Evolutionary conservation across 2,113 vertebrate species (phyloP).

Genomic region (Oceanites oceanicus): DNA sequence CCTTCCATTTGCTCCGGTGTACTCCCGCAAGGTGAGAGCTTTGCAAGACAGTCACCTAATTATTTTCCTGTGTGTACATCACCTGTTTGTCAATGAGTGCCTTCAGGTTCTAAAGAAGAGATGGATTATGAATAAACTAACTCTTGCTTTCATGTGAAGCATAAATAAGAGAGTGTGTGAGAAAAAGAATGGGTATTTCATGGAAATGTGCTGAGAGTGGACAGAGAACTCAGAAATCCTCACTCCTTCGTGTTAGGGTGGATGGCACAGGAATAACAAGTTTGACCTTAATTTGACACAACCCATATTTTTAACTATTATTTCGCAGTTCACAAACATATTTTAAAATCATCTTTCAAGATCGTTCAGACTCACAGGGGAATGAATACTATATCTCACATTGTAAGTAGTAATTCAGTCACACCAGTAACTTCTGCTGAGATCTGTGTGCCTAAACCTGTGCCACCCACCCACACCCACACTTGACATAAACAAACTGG

Average conservation of each 20-base stretch:
- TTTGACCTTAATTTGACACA: not conserved
- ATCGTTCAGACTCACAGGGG: not conserved
- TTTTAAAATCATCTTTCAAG: not conserved
- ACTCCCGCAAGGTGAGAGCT: not conserved
- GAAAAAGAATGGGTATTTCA: not conserved
- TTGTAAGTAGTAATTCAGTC: not conserved
- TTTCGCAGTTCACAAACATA: not conserved
- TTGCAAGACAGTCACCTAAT: not conserved
- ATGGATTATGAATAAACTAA: not conserved
- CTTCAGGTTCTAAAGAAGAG: not conserved
- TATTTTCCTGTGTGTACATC: not conserved
- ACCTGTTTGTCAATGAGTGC: not conserved
- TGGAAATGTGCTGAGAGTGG: not conserved
- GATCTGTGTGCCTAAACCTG: not conserved
- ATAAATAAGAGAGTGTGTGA: not conserved
- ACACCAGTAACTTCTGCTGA: not conserved
- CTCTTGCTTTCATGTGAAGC: not conserved
- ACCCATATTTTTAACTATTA: not conserved
- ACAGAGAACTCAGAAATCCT: not conserved
- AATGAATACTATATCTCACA: not conserved
- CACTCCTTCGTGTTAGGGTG: not conserved
- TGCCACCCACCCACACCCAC: not conserved
- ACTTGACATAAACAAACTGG: not conserved
- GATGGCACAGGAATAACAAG: not conserved
- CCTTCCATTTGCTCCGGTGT: not conserved